A percentile compares a stretch with the other conserved stretches of the same genome.
Conservation (phyloP, 2,888 invertebrate genomes). For the Malthinus seriepunctatus region DNA sequence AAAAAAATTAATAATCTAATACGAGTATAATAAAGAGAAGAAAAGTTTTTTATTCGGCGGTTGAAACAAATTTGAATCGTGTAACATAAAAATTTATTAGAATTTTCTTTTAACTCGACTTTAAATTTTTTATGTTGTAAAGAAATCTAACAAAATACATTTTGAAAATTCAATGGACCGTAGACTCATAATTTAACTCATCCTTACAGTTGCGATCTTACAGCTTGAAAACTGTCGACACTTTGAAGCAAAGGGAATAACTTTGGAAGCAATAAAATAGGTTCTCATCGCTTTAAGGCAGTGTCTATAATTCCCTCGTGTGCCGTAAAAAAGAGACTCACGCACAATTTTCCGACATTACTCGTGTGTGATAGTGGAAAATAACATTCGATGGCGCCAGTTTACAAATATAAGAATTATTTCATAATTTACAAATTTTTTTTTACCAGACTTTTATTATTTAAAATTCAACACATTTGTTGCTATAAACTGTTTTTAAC, state of each 20-base stretch:
- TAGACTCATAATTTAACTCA: slow-evolving; percentile 21
- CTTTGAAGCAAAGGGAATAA: slow-evolving; percentile 38
- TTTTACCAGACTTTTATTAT: too few species aligned
- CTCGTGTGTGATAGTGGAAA: slow-evolving; percentile 28
- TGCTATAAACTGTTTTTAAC: too few species aligned
- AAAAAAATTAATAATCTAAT: too few species aligned
- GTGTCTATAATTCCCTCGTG: slow-evolving; percentile 42
- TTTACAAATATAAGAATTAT: slow-evolving; percentile 28
- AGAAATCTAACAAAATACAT: slow-evolving; percentile 17
- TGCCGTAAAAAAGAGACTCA: slow-evolving; percentile 40
- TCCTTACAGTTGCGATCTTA: slow-evolving; percentile 33
- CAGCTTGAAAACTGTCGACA: slow-evolving; percentile 37
- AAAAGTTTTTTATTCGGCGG: too few species aligned
- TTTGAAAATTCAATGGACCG: slow-evolving; percentile 24
- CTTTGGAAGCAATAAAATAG: slow-evolving; percentile 38
- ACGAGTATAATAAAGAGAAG: too few species aligned
- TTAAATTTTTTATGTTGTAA: neutral
- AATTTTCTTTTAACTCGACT: neutral
- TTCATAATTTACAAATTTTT: neutral
- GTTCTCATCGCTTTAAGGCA: slow-evolving; percentile 38
- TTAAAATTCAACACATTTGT: too few species aligned
- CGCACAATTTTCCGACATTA: slow-evolving; percentile 44
- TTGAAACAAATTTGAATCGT: too few species aligned
- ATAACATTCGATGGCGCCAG: slow-evolving; percentile 30
- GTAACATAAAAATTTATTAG: neutral